phyloP scores from a whole-genome alignment of 2,888 invertebrate genomes.

The Lasioglossum pauxillum region DNA sequence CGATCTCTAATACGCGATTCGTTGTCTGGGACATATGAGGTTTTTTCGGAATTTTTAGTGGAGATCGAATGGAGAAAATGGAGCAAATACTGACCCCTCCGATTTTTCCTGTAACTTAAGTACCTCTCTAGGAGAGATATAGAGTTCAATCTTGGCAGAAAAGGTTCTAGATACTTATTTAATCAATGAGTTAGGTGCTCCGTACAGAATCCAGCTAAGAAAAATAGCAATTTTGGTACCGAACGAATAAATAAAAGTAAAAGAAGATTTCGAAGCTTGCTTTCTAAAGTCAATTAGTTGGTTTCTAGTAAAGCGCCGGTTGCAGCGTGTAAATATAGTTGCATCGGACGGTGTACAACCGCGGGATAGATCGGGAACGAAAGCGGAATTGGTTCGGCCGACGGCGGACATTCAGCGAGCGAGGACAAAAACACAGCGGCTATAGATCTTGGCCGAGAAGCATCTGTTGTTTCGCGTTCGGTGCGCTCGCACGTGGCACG shows the following conservation, averaged over 20 bases:
- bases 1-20: neutral
- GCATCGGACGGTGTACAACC: neutral
- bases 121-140: too few relatives aligned
- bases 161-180: too few relatives aligned
- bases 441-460: neutral
- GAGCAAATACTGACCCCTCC: too few relatives aligned
- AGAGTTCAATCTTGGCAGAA: too few relatives aligned
- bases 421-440: slow-evolving; percentile 10
- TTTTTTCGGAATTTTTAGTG: neutral
- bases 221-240: too few relatives aligned
- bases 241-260: neutral
- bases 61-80: too few relatives aligned
- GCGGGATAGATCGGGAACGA: neutral
- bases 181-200: too few relatives aligned
- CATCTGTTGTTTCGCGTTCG: neutral
- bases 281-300: neutral
- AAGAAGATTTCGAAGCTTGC: neutral
- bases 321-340: neutral
- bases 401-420: neutral
- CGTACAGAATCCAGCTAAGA: too few relatives aligned
- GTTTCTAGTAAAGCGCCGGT: neutral
- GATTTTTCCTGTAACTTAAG: too few relatives aligned
- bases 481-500: neutral
- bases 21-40: neutral
- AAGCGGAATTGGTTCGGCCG: neutral